These are phyloP conservation scores for Emberiza fucata DNA, from an alignment of 2,113 vertebrate genomes.

Conservation along the genomic window DNA sequence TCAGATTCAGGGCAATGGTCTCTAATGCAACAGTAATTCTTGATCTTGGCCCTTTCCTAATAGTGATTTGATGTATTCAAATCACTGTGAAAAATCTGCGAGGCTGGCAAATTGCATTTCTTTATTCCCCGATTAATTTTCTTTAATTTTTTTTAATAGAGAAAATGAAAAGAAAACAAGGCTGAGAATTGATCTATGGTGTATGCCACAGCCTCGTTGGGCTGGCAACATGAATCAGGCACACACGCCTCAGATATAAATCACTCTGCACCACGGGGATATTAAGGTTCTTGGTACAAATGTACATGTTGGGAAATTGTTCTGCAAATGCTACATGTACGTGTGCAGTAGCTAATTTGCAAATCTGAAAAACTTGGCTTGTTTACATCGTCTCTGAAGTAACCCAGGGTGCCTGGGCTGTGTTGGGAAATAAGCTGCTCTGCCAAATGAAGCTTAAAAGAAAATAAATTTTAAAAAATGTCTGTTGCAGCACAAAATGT, in stretches of 20 bases:
- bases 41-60: background rate
- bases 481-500: conserved; percentile 6
- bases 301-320: conserved; percentile 37
- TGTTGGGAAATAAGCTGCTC: background rate
- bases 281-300: background rate
- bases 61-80: background rate
- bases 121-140: background rate
- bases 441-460: background rate
- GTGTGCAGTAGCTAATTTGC: conserved; percentile 42
- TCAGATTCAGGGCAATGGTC: background rate
- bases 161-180: conserved; percentile 22
- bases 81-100: background rate
- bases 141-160: background rate
- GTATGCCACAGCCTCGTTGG: background rate
- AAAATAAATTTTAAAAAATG: background rate
- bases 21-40: background rate
- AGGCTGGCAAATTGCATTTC: background rate
- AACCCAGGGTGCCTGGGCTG: background rate
- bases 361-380: conserved; percentile 20
- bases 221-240: background rate
- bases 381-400: background rate
- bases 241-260: conserved; percentile 2
- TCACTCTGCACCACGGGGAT: conserved; percentile 18
- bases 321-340: conserved; percentile 1
- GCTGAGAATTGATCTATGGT: background rate